Evolutionary conservation across 1,140 invertebrate species (phyloP), one percentile per base, ranked within the genome.

Genomic region (Laupala kohalensis): DNA sequence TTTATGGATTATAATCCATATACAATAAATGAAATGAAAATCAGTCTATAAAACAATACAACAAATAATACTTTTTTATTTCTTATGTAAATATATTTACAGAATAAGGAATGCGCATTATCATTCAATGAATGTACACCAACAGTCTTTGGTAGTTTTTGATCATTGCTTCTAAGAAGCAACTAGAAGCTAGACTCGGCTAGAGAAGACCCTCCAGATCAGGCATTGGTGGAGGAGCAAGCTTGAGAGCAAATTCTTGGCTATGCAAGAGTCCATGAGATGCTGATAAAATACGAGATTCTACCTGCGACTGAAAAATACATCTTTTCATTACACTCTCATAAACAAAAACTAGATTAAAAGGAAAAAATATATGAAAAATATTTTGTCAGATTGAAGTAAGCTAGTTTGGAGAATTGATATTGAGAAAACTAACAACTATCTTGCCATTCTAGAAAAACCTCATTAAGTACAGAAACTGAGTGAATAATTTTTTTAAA

Each of bases 191-290:
- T 26, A 5, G 5, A 24, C 29, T 6, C n/a, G 37, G 63, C 70
- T 71, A 72, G 67, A 72, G 68, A 25, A 28, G 23, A 15, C 71
- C 71, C 25, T 72, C 71, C 23, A 72, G 65, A 53, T 72, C 71
- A 25, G 71, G 71, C 23, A 64, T 64, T 25, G 71, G 71, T 26
- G 71, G 71, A 37, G 71, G 71, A 19, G 65, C 67, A 15, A 72
- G 27, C 28, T 62, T 30, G 24, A 72, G 71, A 37, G 23, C 65
- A 68, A 72, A 72, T 25, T 68, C 71, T n/a, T 68, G 24, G 30
- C 71, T 72, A 15, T 72, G 71, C 5, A 72, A 27, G 2, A 72
- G 64, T 4, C 63, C 71, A 19, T 68, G 67, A 23, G 67, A 68
- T 6, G n/a, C 28, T 27, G 24, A 23, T 23, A 23, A 68, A 5